These are phyloP conservation scores for Pilophorus perplexus DNA, from an alignment of 2,888 invertebrate genomes.

Conservation along the genomic window DNA sequence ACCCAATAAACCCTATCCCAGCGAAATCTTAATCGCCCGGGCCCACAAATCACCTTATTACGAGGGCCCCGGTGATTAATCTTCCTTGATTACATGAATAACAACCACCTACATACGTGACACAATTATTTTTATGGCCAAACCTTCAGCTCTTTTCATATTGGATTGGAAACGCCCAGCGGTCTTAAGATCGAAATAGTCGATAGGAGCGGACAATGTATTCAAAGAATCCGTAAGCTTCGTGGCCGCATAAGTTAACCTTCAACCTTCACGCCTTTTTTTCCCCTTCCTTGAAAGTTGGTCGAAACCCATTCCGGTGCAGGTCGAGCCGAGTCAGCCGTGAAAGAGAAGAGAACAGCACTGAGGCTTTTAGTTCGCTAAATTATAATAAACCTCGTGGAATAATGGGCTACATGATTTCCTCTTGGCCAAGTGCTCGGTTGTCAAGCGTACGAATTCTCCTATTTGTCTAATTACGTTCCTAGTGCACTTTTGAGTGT, in stretches of 20 bases:
- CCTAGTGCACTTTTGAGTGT: too few relatives aligned
- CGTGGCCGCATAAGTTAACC: slow-evolving; percentile 11
- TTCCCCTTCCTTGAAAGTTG: too few relatives aligned
- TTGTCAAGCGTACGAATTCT: too few relatives aligned
- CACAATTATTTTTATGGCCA: slow-evolving; percentile 36
- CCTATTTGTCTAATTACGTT: too few relatives aligned
- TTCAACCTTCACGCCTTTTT: slow-evolving; percentile 22
- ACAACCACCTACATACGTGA: slow-evolving; percentile 38
- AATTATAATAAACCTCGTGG: too few relatives aligned
- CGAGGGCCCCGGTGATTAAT: slow-evolving; percentile 37
- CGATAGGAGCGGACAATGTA: slow-evolving; percentile 2
- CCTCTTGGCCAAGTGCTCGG: too few relatives aligned
- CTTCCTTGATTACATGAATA: slow-evolving; percentile 38
- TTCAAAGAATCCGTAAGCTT: slow-evolving; percentile 35
- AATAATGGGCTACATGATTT: too few relatives aligned
- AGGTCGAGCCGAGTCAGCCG: too few relatives aligned
- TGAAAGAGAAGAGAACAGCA: too few relatives aligned
- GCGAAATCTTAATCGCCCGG: slow-evolving; percentile 37
- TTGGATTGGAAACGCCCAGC: slow-evolving; percentile 27
- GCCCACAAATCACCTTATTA: slow-evolving; percentile 39
- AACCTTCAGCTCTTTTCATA: slow-evolving; percentile 7
- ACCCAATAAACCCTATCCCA: slow-evolving; percentile 39
- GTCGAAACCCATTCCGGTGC: too few relatives aligned
- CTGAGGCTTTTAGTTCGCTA: too few relatives aligned
- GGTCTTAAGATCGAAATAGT: slow-evolving; percentile 15